Evolutionary conservation across 2,888 invertebrate genomes (phyloP).

Genomic region (Autographa pulchrina): DNA sequence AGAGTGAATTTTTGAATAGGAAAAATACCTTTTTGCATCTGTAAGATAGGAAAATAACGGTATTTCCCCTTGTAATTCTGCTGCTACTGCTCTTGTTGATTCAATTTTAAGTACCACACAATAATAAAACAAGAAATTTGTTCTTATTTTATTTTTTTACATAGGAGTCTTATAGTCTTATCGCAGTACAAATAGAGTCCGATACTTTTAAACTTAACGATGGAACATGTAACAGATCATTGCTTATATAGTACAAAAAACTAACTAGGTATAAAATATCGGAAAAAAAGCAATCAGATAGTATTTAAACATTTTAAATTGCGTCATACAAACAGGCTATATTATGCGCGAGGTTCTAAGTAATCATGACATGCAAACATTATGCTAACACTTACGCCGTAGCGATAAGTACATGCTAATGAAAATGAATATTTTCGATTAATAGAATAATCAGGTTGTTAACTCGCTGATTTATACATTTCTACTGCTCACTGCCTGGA

Average conservation of each 20-base stretch:
- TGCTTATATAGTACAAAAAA: conserved; percentile 6
- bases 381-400: conserved; percentile 16
- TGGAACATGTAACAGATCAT: neutral
- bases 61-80: too few species aligned
- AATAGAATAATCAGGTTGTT: conserved; percentile 3
- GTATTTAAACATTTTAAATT: conserved; percentile 18
- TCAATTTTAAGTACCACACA: too few species aligned
- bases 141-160: too few species aligned
- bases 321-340: conserved; percentile 10
- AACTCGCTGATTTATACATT: neutral
- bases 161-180: too few species aligned
- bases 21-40: too few species aligned
- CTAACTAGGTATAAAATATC: neutral
- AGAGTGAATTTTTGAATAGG: too few species aligned
- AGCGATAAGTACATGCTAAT: conserved; percentile 5
- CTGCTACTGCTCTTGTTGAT: too few species aligned
- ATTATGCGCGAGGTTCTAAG: conserved; percentile 24
- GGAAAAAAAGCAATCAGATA: conserved; percentile 3
- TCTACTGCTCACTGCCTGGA: neutral
- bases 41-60: too few species aligned
- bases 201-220: neutral
- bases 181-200: neutral
- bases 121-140: too few species aligned
- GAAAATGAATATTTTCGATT: conserved; percentile 5
- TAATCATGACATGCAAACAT: conserved; percentile 33